Conservation (phyloP, 2,113 vertebrate genomes). For the Antennarius striatus region DNA sequence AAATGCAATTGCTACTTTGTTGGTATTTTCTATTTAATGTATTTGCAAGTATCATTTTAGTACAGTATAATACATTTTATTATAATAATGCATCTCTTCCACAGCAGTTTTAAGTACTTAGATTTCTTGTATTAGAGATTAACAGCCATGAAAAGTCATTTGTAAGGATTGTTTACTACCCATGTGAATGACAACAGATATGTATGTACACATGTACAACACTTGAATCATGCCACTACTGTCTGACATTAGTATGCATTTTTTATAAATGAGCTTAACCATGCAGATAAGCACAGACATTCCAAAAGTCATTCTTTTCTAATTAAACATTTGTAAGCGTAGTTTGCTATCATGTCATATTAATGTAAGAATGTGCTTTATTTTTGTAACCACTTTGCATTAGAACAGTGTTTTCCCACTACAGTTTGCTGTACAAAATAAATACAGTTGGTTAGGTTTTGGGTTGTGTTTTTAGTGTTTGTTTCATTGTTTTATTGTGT, state of each 20-base stretch:
- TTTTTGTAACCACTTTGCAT: conserved; percentile 78
- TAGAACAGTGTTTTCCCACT: conserved; percentile 51
- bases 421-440: conserved; percentile 67
- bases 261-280: conserved; percentile 32
- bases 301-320: conserved; percentile 55
- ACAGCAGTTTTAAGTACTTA: conserved; percentile 20
- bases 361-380: conserved; percentile 70
- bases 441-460: conserved; percentile 59
- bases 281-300: conserved; percentile 31
- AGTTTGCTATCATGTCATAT: conserved; percentile 58
- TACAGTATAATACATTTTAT: neutral
- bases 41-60: conserved; percentile 19
- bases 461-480: neutral
- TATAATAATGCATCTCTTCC: conserved; percentile 29
- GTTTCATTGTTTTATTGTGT: neutral
- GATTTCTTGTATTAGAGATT: conserved; percentile 27
- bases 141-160: conserved; percentile 2
- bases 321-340: conserved; percentile 61
- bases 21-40: conserved; percentile 44
- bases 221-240: conserved; percentile 27
- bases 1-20: conserved; percentile 36
- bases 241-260: conserved; percentile 15
- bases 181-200: neutral
- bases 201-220: conserved; percentile 29
- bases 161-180: conserved; percentile 36